Evolutionary conservation across 2,888 invertebrate genomes (phyloP), one percentile per base, ranked within the genome.

Genomic region (Dasysyrphus albostriatus): DNA sequence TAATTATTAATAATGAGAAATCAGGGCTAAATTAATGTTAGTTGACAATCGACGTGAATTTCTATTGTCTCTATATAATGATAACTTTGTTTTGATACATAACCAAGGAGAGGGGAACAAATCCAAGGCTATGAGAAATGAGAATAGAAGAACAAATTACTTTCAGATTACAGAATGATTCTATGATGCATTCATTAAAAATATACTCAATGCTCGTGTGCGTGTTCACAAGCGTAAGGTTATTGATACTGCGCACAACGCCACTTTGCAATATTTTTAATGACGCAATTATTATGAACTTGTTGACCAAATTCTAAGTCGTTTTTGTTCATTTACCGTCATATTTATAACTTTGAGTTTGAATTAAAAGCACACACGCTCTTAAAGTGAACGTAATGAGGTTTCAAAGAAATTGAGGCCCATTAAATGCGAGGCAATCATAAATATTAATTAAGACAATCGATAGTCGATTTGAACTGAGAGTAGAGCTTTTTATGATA

Each of bases 381-480:
- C 69, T 70, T 24, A 63, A 85, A 85, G 82, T 85, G 81, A 82
- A 81, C 77, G 85, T 85, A 85, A 85, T 85, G 77, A 85, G 85
- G 85, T 78, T 85, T 85, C 61, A 85, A 69, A 82, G 69, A 65
- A 85, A 85, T 85, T 85, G 85, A 82, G 82, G 85, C 59, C 82
- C 72, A 74, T 85, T 85, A 77, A 85, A 77, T 74, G 77, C 74
- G 74, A 73, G 59, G 69, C 82, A 85, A 85, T 85, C 73, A 85
- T 85, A 85, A 85, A 85, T 85, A 82, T 85, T 85, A 82, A 85
- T 85, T 85, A 82, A 85, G 82, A 69, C 77, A 85, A 85, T 82
- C 77, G 82, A 82, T 81, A 72, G 85, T 74, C 69, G 67, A 76
- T 84, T 85, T 67, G 42, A 44, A 24, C 59, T 47, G 54, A 51